Evolutionary conservation across 2,888 invertebrate genomes (phyloP).

Genomic region (Papilio demoleus): DNA sequence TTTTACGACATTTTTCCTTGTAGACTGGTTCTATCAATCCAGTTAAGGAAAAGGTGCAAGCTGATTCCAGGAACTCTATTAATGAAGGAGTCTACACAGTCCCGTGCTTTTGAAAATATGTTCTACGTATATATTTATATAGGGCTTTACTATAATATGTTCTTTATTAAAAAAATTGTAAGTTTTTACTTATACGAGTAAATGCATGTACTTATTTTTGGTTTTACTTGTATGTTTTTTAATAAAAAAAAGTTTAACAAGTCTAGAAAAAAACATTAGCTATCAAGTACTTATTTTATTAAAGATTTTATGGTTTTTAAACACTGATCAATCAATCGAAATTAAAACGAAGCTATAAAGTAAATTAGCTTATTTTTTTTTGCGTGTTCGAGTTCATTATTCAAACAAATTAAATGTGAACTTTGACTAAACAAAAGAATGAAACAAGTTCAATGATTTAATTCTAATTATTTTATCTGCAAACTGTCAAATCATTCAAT

Average conservation of each 20-base stretch:
- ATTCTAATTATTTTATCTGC: neutral
- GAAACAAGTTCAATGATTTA: slow-evolving; percentile 1
- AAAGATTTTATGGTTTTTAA: too few relatives aligned
- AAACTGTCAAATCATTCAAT: slow-evolving; percentile 1
- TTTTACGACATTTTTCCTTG: slow-evolving; percentile 20
- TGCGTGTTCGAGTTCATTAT: neutral
- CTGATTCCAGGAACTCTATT: slow-evolving; percentile 25
- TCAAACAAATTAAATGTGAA: neutral
- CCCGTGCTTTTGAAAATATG: neutral
- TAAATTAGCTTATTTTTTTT: neutral
- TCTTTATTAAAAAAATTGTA: too few relatives aligned
- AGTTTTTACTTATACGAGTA: too few relatives aligned
- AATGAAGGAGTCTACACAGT: slow-evolving; percentile 11
- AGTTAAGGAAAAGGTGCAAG: slow-evolving; percentile 28
- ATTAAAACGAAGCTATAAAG: neutral
- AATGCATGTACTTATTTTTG: too few relatives aligned
- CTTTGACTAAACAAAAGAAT: neutral
- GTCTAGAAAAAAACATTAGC: too few relatives aligned
- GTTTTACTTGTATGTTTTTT: too few relatives aligned
- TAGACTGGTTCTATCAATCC: slow-evolving; percentile 22
- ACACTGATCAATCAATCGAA: too few relatives aligned
- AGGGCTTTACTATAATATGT: neutral
- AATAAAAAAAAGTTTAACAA: too few relatives aligned
- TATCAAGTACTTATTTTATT: too few relatives aligned
- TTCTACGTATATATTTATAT: slow-evolving; percentile 1